These are phyloP conservation scores for Scomberomorus guttatus DNA, from an alignment of 2,797 vertebrate genomes.

Conservation along the genomic window DNA sequence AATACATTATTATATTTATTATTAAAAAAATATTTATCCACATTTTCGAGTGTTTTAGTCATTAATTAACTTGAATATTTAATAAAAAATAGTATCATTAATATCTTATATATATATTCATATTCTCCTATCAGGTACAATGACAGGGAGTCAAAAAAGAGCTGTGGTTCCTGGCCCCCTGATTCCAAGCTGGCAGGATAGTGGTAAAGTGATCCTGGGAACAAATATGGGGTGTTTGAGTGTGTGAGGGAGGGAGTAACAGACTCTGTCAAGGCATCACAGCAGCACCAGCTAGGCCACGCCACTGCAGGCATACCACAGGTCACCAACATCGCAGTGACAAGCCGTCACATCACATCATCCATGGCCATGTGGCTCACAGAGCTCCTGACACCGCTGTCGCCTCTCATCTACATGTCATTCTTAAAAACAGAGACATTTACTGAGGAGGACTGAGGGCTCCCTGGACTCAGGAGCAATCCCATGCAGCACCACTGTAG, in stretches of 20 bases:
- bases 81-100: slow-evolving; percentile 7
- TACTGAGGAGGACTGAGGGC: slow-evolving; percentile 57
- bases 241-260: neutral
- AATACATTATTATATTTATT: no score
- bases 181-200: slow-evolving; percentile 18
- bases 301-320: slow-evolving; percentile 70
- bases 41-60: slow-evolving; percentile 1
- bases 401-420: slow-evolving; percentile 81
- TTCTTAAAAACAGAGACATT: slow-evolving; percentile 69
- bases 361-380: slow-evolving; percentile 76
- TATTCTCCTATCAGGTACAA: slow-evolving; percentile 42
- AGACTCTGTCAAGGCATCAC: slow-evolving; percentile 60
- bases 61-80: neutral
- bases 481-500: slow-evolving; percentile 15
- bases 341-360: slow-evolving; percentile 87
- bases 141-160: slow-evolving; percentile 35
- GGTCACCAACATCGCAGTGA: slow-evolving; percentile 80
- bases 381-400: slow-evolving; percentile 84
- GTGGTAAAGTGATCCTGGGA: slow-evolving; percentile 41
- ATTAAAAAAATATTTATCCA: no score
- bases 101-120: no score
- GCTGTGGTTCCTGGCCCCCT: slow-evolving; percentile 16
- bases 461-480: slow-evolving; percentile 38
- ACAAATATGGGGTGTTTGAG: slow-evolving; percentile 19
- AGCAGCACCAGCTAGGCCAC: slow-evolving; percentile 69